These are phyloP conservation scores for Netelia melanura DNA, from an alignment of 2,888 invertebrate species.

Conservation along the genomic window DNA sequence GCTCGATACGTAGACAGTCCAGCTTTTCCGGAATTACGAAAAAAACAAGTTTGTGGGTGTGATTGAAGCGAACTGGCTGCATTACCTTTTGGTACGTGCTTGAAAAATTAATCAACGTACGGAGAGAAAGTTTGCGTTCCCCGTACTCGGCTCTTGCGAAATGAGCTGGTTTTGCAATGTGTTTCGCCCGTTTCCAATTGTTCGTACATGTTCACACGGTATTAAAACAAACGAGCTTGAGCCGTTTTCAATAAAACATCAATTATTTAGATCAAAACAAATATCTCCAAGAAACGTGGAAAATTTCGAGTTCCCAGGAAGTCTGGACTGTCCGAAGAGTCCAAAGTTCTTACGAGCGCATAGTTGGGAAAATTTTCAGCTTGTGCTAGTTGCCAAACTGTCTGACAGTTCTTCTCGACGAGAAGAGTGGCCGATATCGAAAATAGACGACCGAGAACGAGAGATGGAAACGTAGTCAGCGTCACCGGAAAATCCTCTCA, in stretches of 20 bases:
- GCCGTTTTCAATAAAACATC: background rate
- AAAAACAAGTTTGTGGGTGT: too few relatives aligned
- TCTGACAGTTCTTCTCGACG: slow-evolving; percentile 52
- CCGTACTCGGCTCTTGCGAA: slow-evolving; percentile 1
- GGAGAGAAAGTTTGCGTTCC: slow-evolving; percentile 7
- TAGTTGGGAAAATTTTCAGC: slow-evolving; percentile 23
- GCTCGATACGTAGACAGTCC: too few relatives aligned
- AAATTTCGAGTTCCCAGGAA: background rate
- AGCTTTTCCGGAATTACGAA: too few relatives aligned
- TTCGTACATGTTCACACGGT: background rate
- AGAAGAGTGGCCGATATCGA: slow-evolving; percentile 5
- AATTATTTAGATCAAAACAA: too few relatives aligned
- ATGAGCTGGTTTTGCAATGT: slow-evolving; percentile 1
- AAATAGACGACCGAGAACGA: slow-evolving; percentile 47
- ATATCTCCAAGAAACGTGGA: too few relatives aligned
- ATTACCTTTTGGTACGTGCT: slow-evolving; percentile 8
- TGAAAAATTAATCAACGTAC: slow-evolving; percentile 11
- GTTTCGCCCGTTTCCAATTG: background rate
- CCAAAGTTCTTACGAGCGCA: background rate
- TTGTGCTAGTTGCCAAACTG: slow-evolving; percentile 70
- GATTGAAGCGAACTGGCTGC: too few relatives aligned
- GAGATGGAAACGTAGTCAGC: slow-evolving; percentile 26
- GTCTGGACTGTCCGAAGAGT: background rate
- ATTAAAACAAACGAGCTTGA: background rate
- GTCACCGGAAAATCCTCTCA: slow-evolving; percentile 66